Conservation (phyloP, 2,888 invertebrate genomes). For the Drosophila demipolita region DNA sequence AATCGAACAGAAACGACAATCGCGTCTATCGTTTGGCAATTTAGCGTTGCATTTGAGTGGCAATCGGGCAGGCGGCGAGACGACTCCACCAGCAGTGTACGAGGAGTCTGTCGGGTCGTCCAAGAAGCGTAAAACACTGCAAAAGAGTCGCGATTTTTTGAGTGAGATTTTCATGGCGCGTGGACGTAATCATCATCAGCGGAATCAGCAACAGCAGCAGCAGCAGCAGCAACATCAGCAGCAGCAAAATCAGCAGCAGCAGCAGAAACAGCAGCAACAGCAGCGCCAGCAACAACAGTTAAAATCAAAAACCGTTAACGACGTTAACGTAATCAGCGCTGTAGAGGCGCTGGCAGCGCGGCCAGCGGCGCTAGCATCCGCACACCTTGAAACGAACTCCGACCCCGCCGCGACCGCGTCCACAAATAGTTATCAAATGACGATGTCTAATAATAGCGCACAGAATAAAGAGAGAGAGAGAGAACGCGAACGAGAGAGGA, state of each 20-base stretch:
- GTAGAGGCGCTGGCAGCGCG: constrained; percentile 39
- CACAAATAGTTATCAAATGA: constrained; percentile 84
- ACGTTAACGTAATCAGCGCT: constrained; percentile 58
- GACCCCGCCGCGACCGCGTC: constrained; percentile 77
- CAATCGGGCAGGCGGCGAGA: constrained; percentile 9
- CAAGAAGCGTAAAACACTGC: constrained; percentile 74
- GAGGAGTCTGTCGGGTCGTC: constrained; percentile 13
- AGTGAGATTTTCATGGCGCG: constrained; percentile 85
- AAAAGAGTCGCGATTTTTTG: constrained; percentile 81
- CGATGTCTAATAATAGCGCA: constrained; percentile 83
- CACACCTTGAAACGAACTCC: constrained; percentile 83
- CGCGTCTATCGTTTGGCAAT: constrained; percentile 70
- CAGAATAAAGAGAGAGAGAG: constrained; percentile 52
- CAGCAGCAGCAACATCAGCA: constrained; percentile 72
- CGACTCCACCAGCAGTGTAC: constrained; percentile 18
- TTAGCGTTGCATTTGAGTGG: constrained; percentile 52
- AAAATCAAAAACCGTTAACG: constrained; percentile 36
- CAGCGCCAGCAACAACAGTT: constrained; percentile 37
- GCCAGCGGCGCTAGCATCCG: constrained; percentile 53
- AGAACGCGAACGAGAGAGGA: constrained; percentile 11
- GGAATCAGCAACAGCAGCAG: constrained; percentile 75
- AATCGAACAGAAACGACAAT: constrained; percentile 70
- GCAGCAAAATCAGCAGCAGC: constrained; percentile 66
- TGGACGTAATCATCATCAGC: constrained; percentile 84
- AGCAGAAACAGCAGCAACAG: constrained; percentile 25